A percentile compares a stretch with the other conserved stretches of the same genome.
phyloP scores from a whole-genome alignment of 2,888 invertebrate species.

The Melinaea marsaeus region DNA sequence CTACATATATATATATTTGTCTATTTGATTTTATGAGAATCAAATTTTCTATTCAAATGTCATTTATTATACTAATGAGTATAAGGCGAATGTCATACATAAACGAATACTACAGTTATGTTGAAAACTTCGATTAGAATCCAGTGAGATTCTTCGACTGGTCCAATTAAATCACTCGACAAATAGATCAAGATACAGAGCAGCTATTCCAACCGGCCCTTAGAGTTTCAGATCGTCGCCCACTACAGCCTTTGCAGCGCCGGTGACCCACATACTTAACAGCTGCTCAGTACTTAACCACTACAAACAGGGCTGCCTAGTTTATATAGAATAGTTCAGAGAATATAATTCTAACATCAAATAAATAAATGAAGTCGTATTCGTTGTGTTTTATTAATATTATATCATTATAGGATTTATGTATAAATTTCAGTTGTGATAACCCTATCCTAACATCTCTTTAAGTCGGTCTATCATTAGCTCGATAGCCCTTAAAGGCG shows the following conservation, averaged over 20 bases:
- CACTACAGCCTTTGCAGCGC: constrained; percentile 50
- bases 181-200: constrained; percentile 23
- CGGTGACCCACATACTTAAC: constrained; percentile 63
- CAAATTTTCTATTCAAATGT: too few species aligned
- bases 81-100: too few species aligned
- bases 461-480: constrained; percentile 46
- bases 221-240: constrained; percentile 54
- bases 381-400: too few species aligned
- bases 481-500: constrained; percentile 43
- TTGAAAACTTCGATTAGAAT: neutral
- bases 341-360: too few species aligned
- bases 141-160: neutral
- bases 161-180: constrained; percentile 11
- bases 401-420: neutral
- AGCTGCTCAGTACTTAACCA: constrained; percentile 45
- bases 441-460: constrained; percentile 31
- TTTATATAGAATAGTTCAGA: too few species aligned
- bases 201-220: constrained; percentile 34
- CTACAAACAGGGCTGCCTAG: constrained; percentile 37
- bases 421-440: neutral
- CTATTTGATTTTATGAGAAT: too few species aligned
- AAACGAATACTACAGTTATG: neutral
- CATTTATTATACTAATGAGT: too few species aligned
- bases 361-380: too few species aligned
- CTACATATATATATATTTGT: too few species aligned